Percentiles rank a stretch among this genome's conserved stretches.
Evolutionary conservation across 2,888 invertebrate genomes (phyloP).

Genomic region (Oscheius myriophilus): DNA sequence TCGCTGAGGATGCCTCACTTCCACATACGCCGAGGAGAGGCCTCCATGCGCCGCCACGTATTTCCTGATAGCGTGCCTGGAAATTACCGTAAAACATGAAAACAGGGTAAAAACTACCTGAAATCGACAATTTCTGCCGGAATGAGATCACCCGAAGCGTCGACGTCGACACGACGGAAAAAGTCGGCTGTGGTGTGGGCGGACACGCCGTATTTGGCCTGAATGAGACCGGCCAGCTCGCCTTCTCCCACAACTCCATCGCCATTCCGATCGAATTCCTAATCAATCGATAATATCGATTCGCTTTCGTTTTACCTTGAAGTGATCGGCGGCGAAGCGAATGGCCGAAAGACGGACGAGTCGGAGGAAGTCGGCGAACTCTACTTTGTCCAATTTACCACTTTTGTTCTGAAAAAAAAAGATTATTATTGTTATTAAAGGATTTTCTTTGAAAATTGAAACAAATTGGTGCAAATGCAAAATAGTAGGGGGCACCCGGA

Average conservation of each 20-base stretch:
- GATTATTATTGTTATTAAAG: too few species aligned
- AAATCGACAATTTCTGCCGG: conserved; percentile 69
- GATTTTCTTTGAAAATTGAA: too few species aligned
- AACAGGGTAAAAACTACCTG: conserved; percentile 33
- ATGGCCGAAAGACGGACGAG: conserved; percentile 67
- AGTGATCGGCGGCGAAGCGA: conserved; percentile 68
- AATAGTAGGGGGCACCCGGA: conserved; percentile 62
- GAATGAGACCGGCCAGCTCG: conserved; percentile 62
- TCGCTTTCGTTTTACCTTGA: conserved; percentile 61
- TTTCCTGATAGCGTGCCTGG: conserved; percentile 18
- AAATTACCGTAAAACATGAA: not conserved
- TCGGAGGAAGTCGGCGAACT: conserved; percentile 67
- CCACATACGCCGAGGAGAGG: not conserved
- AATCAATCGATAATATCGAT: conserved; percentile 13
- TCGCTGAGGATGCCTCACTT: conserved; percentile 14
- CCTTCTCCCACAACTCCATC: conserved; percentile 63
- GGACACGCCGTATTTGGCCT: conserved; percentile 65
- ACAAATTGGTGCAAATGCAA: not conserved
- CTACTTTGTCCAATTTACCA: conserved; percentile 66
- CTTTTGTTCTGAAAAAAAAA: conserved; percentile 55
- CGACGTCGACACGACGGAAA: conserved; percentile 66
- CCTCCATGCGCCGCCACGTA: conserved; percentile 12
- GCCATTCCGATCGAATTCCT: conserved; percentile 65
- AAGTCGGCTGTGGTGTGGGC: conserved; percentile 53
- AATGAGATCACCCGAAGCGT: conserved; percentile 58